Evolutionary conservation across 2,888 invertebrate species (phyloP).

Genomic region (Torymus texanus): DNA sequence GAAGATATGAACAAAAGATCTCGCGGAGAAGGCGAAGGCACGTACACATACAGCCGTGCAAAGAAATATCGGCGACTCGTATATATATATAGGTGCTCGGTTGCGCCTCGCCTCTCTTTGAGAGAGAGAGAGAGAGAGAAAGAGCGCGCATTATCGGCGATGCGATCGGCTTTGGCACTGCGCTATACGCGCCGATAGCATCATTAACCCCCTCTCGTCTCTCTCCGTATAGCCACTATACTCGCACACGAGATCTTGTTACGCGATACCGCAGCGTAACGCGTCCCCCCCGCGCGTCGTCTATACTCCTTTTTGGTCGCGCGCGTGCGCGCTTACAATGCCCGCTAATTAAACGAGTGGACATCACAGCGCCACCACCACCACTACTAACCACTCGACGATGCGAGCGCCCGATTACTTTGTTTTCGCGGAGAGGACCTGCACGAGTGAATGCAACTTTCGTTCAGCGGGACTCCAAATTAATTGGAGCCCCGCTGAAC

Average conservation of each 20-base stretch:
- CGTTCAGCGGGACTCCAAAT: constrained; percentile 63
- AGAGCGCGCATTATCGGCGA: constrained; percentile 68
- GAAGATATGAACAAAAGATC: constrained; percentile 54
- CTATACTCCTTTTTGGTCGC: constrained; percentile 40
- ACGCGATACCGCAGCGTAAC: constrained; percentile 68
- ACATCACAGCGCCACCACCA: constrained; percentile 5
- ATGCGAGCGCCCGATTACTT: constrained; percentile 73
- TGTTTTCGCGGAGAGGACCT: constrained; percentile 68
- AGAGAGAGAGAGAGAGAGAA: constrained; percentile 50
- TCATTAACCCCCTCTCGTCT: constrained; percentile 70
- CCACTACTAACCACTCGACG: constrained; percentile 22
- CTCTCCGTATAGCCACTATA: constrained; percentile 57
- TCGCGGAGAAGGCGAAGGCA: constrained; percentile 25
- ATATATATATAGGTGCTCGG: constrained; percentile 54
- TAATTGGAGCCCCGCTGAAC: constrained; percentile 67
- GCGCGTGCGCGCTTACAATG: constrained; percentile 68
- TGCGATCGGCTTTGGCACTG: constrained; percentile 75
- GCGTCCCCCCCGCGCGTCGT: constrained; percentile 7
- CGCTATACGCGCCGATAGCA: constrained; percentile 71
- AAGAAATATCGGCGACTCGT: constrained; percentile 67
- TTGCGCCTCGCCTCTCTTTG: constrained; percentile 20
- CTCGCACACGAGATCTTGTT: constrained; percentile 74
- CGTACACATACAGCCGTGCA: constrained; percentile 37
- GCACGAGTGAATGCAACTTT: constrained; percentile 60
- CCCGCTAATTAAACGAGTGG: constrained; percentile 73